Conservation (phyloP, 2,888 invertebrate genomes). For the Hipparchia semele region DNA sequence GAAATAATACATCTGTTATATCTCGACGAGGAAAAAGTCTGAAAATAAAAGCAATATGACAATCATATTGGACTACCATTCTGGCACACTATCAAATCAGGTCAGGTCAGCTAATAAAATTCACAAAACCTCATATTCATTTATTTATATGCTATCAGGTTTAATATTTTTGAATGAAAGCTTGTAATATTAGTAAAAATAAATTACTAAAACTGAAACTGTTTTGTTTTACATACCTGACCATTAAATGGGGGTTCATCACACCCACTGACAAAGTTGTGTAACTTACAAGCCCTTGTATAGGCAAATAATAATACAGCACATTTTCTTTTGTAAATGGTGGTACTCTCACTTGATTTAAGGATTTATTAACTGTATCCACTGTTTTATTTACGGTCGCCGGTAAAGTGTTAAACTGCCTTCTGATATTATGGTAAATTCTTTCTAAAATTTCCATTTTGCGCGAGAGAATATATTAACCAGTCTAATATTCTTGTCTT, state of each 20-base stretch:
- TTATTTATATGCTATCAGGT: no score
- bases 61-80: no score
- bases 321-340: conserved; percentile 89
- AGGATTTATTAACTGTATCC: conserved; percentile 67
- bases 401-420: conserved; percentile 60
- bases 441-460: conserved; percentile 73
- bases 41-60: conserved; percentile 52
- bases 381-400: conserved; percentile 62
- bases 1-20: conserved; percentile 90
- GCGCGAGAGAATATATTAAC: conserved; percentile 23
- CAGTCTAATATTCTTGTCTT: conserved; percentile 28
- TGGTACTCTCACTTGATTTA: conserved; percentile 77
- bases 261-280: conserved; percentile 91
- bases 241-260: conserved; percentile 91
- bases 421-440: conserved; percentile 61
- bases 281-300: conserved; percentile 90
- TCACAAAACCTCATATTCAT: no score
- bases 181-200: no score
- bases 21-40: conserved; percentile 89
- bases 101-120: no score
- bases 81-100: no score
- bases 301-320: conserved; percentile 88
- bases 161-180: not conserved
- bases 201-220: not conserved
- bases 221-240: conserved; percentile 79